Evolutionary conservation across 2,113 vertebrate genomes (phyloP), one percentile per base, ranked within the genome.

Genomic region (Mirounga angustirostris): DNA sequence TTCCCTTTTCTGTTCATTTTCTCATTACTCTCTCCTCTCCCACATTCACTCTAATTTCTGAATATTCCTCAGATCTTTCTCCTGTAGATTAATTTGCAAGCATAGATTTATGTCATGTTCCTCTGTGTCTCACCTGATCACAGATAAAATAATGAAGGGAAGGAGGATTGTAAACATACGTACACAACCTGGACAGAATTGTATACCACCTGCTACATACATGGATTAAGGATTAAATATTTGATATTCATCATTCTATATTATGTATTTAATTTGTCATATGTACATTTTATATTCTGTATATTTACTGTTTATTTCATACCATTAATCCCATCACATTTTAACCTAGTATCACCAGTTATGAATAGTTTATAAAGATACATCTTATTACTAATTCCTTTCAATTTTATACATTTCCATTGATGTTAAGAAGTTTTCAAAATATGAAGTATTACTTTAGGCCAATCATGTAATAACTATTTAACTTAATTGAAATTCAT

Each of bases 381-480:
- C 12, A 52, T 58, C 5, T 65, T 78, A 15, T 79, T 90, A 59
- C 19, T 40, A 63, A 46, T 30, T 81, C 10, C 71, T 79, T 79
- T 94, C 0, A 56, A 26, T 69, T 88, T 92, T 95, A 2, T 43
- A 19, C 81, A 69, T 36, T 80, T 89, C 24, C 21, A 90, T 9
- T 82, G 24, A 71, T 74, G 81, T 96, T 81, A 89, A 85, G 4
- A 74, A 63, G 24, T 28, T 65, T 96, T 92, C 15, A 63, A 73
- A 86, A 93, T 0, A 67, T 63, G 6, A 74, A 46, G 86, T n/a
- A 22, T 67, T 43, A 78, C 33, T 93, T 96, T 14, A 89, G 71
- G 11, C 33, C 67, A 33, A 7, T 30, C 43, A 65, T 58, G 78
- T 88, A 88, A 63, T 7, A 69, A 61, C 1, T 67, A 52, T 89